A percentile compares a stretch with the other conserved stretches of the same genome.
These are phyloP conservation scores for Typhlichthys eigenmanni DNA, from an alignment of 2,797 vertebrate genomes.

Conservation along the genomic window DNA sequence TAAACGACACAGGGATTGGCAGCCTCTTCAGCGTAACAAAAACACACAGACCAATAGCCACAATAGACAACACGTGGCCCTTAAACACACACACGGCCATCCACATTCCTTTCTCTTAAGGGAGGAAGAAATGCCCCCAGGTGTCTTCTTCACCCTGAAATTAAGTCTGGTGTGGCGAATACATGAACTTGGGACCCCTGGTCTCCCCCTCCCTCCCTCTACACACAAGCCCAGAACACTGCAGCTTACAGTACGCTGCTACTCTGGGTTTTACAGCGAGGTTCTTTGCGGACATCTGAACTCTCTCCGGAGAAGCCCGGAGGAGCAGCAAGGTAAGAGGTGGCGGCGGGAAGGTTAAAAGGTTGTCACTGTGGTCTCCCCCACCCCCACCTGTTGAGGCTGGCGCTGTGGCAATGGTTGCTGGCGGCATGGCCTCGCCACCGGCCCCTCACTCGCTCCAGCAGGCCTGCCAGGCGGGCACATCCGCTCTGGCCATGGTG, in stretches of 20 bases:
- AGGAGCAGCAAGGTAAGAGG: too few species aligned
- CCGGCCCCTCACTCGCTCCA: conserved; percentile 89
- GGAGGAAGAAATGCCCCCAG: not conserved
- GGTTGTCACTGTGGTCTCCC: not conserved
- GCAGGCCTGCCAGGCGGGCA: conserved; percentile 86
- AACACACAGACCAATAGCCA: conserved; percentile 12
- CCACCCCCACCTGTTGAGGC: conserved; percentile 84
- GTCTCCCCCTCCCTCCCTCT: too few species aligned
- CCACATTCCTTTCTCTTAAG: conserved; percentile 16
- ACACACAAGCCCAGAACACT: too few species aligned
- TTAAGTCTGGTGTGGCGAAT: too few species aligned
- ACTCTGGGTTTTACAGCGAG: too few species aligned
- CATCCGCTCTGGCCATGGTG: conserved; percentile 88
- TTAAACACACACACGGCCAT: conserved; percentile 15
- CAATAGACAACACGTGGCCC: conserved; percentile 23
- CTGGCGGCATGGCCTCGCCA: conserved; percentile 80
- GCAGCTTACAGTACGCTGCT: too few species aligned
- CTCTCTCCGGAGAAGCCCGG: too few species aligned
- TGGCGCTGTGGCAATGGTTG: conserved; percentile 47
- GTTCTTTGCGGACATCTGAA: too few species aligned
- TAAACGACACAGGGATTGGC: not conserved
- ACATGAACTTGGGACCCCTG: too few species aligned
- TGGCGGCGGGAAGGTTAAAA: too few species aligned
- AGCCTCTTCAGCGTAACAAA: conserved; percentile 4
- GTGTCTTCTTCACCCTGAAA: too few species aligned